Conservation (phyloP, 2,797 vertebrate genomes). For the Typhlichthys eigenmanni region DNA sequence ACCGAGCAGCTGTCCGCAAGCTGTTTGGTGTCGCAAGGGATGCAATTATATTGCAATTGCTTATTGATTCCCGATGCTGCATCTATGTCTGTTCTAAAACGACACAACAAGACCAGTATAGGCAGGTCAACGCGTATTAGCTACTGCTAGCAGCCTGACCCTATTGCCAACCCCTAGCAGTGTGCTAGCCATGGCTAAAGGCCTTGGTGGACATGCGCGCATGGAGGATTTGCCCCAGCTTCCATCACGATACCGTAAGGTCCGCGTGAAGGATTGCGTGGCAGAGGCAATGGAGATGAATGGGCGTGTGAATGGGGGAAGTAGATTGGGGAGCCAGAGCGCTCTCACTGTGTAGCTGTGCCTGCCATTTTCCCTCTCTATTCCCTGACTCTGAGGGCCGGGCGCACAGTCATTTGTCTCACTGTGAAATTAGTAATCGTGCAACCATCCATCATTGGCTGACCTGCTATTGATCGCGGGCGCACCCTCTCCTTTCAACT, state of each 20-base stretch:
- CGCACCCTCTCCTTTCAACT: constrained; percentile 77
- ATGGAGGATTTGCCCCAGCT: no score
- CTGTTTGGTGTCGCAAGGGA: constrained; percentile 10
- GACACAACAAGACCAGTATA: no score
- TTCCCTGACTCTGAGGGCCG: constrained; percentile 51
- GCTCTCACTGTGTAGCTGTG: constrained; percentile 37
- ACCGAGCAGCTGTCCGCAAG: no score
- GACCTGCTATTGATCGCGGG: constrained; percentile 77
- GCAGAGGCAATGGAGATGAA: constrained; percentile 67
- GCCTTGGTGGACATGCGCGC: no score
- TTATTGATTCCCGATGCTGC: constrained; percentile 31
- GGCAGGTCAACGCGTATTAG: no score
- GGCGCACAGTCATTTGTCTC: constrained; percentile 75
- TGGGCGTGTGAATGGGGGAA: constrained; percentile 56
- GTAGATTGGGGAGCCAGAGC: constrained; percentile 48
- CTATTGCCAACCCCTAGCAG: no score
- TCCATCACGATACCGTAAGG: constrained; percentile 16
- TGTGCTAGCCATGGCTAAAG: no score
- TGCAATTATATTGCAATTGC: constrained; percentile 18
- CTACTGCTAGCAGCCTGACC: no score
- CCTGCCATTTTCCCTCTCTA: constrained; percentile 56
- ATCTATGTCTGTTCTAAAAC: constrained; percentile 4
- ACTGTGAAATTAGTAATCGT: constrained; percentile 80
- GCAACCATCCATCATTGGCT: constrained; percentile 79
- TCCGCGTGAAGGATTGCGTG: constrained; percentile 52